Conservation (phyloP, 2,888 invertebrate genomes). For the Agriopis marginaria region DNA sequence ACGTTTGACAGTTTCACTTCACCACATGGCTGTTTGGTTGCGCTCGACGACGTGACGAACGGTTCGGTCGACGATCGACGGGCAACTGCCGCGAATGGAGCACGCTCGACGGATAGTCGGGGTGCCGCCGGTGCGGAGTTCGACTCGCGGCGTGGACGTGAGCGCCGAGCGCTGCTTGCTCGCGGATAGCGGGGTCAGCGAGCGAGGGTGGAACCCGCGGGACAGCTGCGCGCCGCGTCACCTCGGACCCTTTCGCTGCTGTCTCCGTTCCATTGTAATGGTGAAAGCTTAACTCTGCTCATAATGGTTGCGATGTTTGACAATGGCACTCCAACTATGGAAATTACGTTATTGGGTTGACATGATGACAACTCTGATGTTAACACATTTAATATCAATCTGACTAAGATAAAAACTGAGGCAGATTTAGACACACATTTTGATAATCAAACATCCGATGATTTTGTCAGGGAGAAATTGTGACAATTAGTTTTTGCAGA, state of each 20-base stretch:
- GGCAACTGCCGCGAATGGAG: conserved; percentile 69
- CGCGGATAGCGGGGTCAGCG: conserved; percentile 69
- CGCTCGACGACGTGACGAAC: conserved; percentile 70
- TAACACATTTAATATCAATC: neutral
- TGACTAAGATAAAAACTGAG: neutral
- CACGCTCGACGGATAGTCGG: conserved; percentile 38
- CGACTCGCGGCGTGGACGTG: conserved; percentile 54
- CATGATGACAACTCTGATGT: neutral
- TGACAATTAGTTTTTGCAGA: too few species aligned
- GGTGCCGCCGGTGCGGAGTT: conserved; percentile 44
- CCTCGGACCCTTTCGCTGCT: conserved; percentile 76
- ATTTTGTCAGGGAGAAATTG: too few species aligned
- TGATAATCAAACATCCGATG: too few species aligned
- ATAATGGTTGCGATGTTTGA: conserved; percentile 48
- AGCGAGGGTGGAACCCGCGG: conserved; percentile 79
- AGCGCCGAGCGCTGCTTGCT: conserved; percentile 53
- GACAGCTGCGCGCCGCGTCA: conserved; percentile 79
- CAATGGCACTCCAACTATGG: conserved; percentile 32
- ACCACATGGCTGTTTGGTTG: conserved; percentile 81
- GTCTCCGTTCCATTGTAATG: conserved; percentile 68
- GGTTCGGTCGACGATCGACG: conserved; percentile 72
- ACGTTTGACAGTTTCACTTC: conserved; percentile 86
- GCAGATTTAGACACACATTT: too few species aligned
- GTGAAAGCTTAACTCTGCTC: conserved; percentile 72
- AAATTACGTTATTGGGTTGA: conserved; percentile 22